These are phyloP conservation scores for Meleagris gallopavo DNA, from an alignment of 2,113 vertebrate species.

Conservation along the genomic window DNA sequence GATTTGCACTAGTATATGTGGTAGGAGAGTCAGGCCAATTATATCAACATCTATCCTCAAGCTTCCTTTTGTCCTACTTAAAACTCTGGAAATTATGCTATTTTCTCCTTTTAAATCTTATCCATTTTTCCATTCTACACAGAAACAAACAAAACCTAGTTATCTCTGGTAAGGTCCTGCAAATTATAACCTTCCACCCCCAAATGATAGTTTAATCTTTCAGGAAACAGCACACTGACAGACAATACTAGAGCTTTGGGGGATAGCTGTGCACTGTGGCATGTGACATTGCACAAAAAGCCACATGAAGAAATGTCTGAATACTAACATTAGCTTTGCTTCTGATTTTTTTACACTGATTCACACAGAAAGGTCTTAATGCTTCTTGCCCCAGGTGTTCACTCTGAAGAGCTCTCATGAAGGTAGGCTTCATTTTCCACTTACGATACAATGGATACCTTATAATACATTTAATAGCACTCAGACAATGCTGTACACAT, in stretches of 20 bases:
- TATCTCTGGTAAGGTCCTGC: not conserved
- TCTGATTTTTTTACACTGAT: not conserved
- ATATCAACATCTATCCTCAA: not conserved
- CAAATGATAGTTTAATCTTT: slow-evolving; percentile 42
- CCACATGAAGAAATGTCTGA: not conserved
- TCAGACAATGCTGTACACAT: not conserved
- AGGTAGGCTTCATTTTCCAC: not conserved
- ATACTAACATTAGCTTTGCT: not conserved
- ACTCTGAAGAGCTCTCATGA: not conserved
- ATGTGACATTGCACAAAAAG: not conserved
- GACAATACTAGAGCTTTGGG: not conserved
- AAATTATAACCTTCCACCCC: slow-evolving; percentile 1
- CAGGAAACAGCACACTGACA: slow-evolving; percentile 27
- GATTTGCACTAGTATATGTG: not conserved
- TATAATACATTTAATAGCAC: not conserved
- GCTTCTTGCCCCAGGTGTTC: not conserved
- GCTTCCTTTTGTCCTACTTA: not conserved
- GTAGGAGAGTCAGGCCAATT: not conserved
- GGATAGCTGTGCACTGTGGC: not conserved
- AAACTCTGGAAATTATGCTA: not conserved
- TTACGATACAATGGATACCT: not conserved
- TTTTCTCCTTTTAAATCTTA: not conserved
- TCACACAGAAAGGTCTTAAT: not conserved
- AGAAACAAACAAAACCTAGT: not conserved
- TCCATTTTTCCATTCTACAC: not conserved